Percentiles rank a stretch among this genome's conserved stretches.
Evolutionary conservation across 2,888 invertebrate species (phyloP).

Genomic region (Idaea aversata): DNA sequence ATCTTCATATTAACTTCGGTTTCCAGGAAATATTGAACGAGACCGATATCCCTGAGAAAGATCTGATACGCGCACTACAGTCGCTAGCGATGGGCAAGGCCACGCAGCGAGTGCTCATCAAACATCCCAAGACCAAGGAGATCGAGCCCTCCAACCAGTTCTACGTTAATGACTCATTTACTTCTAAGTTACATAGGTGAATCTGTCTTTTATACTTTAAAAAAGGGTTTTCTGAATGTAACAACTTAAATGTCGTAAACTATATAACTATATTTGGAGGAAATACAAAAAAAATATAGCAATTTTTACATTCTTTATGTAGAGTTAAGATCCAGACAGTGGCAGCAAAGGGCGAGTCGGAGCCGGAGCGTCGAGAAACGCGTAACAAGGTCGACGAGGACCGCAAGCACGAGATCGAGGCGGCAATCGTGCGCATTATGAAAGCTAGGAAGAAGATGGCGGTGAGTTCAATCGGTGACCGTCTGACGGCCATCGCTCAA

Average conservation of each 20-base stretch:
- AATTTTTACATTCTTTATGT: conserved; percentile 18
- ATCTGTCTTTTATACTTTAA: conserved; percentile 42
- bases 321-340: conserved; percentile 97
- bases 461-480: conserved; percentile 65
- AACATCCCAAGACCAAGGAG: conserved; percentile 97
- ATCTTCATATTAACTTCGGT: background rate
- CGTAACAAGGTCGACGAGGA: conserved; percentile 99
- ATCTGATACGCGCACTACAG: conserved; percentile 96
- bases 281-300: background rate
- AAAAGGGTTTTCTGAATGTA: background rate
- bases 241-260: too few relatives aligned
- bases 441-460: conserved; percentile 97
- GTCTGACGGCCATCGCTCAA: too few relatives aligned
- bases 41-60: conserved; percentile 99
- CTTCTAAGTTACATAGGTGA: conserved; percentile 97
- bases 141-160: conserved; percentile 96
- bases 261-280: too few relatives aligned
- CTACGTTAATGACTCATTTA: conserved; percentile 98
- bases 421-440: conserved; percentile 99
- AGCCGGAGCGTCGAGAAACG: conserved; percentile 99
- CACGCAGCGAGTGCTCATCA: conserved; percentile 95
- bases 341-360: conserved; percentile 97
- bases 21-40: conserved; percentile 94
- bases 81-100: conserved; percentile 99
- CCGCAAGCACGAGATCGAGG: conserved; percentile 99